Evolutionary conservation across 92 coral and sea anemone species (phyloP).

Genomic region (Parazoanthus darwini): DNA sequence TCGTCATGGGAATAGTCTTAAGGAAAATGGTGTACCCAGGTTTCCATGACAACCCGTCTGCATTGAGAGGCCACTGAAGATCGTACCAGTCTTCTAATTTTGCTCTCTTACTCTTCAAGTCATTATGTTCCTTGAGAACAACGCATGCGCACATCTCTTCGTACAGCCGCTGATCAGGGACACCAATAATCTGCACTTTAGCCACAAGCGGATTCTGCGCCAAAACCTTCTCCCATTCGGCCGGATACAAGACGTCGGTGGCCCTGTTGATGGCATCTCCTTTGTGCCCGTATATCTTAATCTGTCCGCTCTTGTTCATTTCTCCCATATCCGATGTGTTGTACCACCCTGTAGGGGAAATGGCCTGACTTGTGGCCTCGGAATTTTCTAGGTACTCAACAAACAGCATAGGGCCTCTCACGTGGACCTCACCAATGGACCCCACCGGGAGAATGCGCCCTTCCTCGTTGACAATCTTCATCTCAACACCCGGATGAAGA

Average conservation of each 20-base stretch:
- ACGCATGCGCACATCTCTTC: conserved; percentile 64
- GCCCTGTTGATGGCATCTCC: conserved; percentile 58
- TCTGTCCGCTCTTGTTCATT: conserved; percentile 42
- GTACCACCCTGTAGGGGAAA: conserved; percentile 55
- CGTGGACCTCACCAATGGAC: conserved; percentile 45
- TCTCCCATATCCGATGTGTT: conserved; percentile 46
- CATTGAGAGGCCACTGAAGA: conserved; percentile 26
- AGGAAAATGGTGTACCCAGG: conserved; percentile 48
- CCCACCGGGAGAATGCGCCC: conserved; percentile 39
- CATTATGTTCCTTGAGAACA: conserved; percentile 31
- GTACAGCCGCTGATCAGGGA: conserved; percentile 61
- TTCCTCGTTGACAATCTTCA: conserved; percentile 48
- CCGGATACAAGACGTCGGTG: conserved; percentile 41
- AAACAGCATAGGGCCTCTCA: conserved; percentile 36
- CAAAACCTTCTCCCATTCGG: conserved; percentile 49
- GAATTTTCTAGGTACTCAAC: conserved; percentile 44
- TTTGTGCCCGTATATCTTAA: conserved; percentile 47
- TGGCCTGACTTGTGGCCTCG: conserved; percentile 33
- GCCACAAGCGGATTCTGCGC: conserved; percentile 45
- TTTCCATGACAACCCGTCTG: conserved; percentile 44
- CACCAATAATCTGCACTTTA: conserved; percentile 52
- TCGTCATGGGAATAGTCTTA: conserved; percentile 43
- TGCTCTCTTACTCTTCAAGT: not conserved
- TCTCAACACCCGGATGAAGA: conserved; percentile 47
- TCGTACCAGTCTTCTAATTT: conserved; percentile 45